Base-by-base conservation (phyloP, 2,113 vertebrate species). In the Orthochromis malagaraziensis region DNA sequence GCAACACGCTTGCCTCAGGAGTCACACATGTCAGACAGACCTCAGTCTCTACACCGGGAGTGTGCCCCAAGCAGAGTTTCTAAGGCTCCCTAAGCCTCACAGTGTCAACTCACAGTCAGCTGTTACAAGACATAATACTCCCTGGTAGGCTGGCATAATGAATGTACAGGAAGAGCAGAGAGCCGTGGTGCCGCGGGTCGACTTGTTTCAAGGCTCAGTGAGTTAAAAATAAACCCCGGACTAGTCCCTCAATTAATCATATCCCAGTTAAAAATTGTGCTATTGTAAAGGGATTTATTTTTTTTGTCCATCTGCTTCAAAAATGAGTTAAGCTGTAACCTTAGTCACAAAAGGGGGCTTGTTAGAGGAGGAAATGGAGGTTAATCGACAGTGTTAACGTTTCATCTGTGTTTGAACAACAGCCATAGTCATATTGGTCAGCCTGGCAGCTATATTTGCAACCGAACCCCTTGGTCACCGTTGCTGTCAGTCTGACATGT, bases 191-290 rank as follows among this genome's bases (percentile, higher is more conserved):
- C 92, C 24, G 40, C 54, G 85, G 86, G 92, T 93, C 40, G 53
- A 90, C 82, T 94, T 91, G 85, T 94, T 95, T 95, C 87, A 89
- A 88, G 26, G 83, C 90, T 92, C 84, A 79, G 81, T 17, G 83
- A 90, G 90, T 90, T 89, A 93, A 94, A 93, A 90, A 92, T 94
- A 95, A 82, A 88, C 73, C 75, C 55, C 6, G 9, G 31, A 88
- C 87, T 31, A 65, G 79, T 87, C 84, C 83, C 91, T 90, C 83
- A 92, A 89, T 96, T 95, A 95, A 95, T 93, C 91, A 90, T 84
- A 88, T 90, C 55, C 77, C 31, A 19, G 90, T 93, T 89, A 82
- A 90, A 77, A 92, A 84, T 40, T 90, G 81, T 86, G 53, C 49
- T 24, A 63, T 86, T 90, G 68, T 75, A 54, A 88, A 73, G 51